These are phyloP conservation scores for Anas platyrhynchos DNA, from an alignment of 2,113 vertebrate genomes.

Conservation along the genomic window DNA sequence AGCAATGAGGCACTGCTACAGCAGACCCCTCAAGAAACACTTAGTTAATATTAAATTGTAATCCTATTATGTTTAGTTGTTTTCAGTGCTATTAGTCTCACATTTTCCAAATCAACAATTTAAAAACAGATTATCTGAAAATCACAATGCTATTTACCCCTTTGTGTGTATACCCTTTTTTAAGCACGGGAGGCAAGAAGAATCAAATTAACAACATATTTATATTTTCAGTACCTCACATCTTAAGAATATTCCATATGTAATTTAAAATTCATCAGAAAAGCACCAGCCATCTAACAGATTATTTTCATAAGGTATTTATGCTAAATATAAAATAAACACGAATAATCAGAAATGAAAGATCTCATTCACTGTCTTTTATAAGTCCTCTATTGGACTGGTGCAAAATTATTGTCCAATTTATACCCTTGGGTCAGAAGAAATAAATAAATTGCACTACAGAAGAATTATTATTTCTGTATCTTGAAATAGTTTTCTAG, in stretches of 20 bases:
- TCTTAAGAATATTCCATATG: not conserved
- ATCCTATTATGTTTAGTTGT: conserved; percentile 39
- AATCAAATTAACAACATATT: not conserved
- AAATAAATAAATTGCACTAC: not conserved
- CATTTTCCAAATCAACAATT: conserved; percentile 21
- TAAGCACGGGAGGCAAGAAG: not conserved
- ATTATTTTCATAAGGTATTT: not conserved
- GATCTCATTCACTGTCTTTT: not conserved
- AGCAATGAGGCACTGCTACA: not conserved
- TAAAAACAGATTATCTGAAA: conserved; percentile 41
- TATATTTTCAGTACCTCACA: not conserved
- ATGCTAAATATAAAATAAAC: not conserved
- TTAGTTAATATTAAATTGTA: conserved; percentile 45
- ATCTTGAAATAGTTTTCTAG: not conserved
- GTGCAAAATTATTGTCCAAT: not conserved
- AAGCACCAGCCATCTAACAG: not conserved
- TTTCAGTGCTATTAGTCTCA: conserved; percentile 47
- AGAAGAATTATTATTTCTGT: not conserved
- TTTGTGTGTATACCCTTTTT: not conserved
- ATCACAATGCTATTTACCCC: not conserved
- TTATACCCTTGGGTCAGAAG: not conserved
- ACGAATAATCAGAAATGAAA: not conserved
- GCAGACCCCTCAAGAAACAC: conserved; percentile 20
- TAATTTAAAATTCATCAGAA: not conserved
- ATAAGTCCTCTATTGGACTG: not conserved